A percentile compares a stretch with the other conserved stretches of the same genome.
Evolutionary conservation across 2,113 vertebrate species (phyloP).

Genomic region (Alexandromys fortis): DNA sequence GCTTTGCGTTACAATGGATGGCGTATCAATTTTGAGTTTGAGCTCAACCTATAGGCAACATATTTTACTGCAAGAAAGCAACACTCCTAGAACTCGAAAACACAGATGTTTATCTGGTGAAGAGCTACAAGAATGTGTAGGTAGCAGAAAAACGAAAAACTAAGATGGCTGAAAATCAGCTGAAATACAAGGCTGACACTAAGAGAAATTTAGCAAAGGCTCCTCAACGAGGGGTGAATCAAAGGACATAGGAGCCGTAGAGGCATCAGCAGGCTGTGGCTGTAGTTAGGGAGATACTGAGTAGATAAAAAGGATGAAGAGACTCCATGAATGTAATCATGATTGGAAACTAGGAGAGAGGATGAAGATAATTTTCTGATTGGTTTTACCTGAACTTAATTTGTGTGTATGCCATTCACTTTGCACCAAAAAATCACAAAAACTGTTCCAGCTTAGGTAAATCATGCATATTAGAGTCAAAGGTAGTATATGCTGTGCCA

Average conservation of each 20-base stretch:
- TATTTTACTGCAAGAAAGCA: not conserved
- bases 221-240: not conserved
- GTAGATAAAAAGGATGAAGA: not conserved
- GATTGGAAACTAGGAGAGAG: not conserved
- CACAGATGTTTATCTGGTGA: not conserved
- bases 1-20: not conserved
- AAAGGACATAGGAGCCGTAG: not conserved
- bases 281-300: not conserved
- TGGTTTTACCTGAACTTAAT: not conserved
- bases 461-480: not conserved
- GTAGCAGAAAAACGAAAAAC: not conserved
- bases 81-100: not conserved
- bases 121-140: not conserved
- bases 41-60: not conserved
- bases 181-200: not conserved
- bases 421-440: not conserved
- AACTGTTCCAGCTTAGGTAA: not conserved
- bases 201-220: not conserved
- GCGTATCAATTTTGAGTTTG: not conserved
- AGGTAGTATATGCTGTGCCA: not conserved
- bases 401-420: not conserved
- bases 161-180: not conserved
- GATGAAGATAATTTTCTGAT: not conserved
- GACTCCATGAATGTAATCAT: not conserved
- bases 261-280: not conserved